Base-by-base conservation (phyloP, 2,888 invertebrate genomes). In the Ormyrus rosae region DNA sequence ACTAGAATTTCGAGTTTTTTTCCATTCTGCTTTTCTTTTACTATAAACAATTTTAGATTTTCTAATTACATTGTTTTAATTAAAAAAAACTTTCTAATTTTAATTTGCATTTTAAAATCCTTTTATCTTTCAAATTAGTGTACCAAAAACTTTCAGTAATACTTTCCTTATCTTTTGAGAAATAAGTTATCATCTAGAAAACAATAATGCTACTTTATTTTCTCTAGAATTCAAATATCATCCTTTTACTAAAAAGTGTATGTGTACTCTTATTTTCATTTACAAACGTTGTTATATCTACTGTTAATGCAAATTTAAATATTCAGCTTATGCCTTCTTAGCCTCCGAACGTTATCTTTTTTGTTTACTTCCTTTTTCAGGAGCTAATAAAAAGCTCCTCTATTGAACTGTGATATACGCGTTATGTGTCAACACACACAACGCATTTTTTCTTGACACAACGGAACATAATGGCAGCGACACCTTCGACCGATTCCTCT, bases 361-460 rank as follows among this genome's bases (percentile, higher is more conserved):
- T 67, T 19, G 19, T 72, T 68, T 74, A 74, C 72, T 82, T 72
- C 58, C 58, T 76, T 72, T 79, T 10, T 77, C 13, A 50, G 78
- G 53, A 78, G 82, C 78, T 48, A 51, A 48, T 79, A 10, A 75
- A 79, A 79, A 83, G 84, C 84, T 85, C 86, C 83, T 86, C 60
- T 84, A 82, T 86, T 84, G 83, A 87, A 86, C 87, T 88, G 86
- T 87, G 87, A 87, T 87, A 87, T 86, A 84, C 84, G 84, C 85
- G 84, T 84, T 85, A 82, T 82, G 73, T 48, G 55, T 76, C 81
- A 81, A 83, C 75, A 82, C 79, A 80, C 81, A 65, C 74, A 75
- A 55, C 72, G 77, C 67, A 48, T 76, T 78, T 84, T 82, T 74
- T 82, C 61, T 69, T 71, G 82, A 82, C 78, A 74, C 69, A 64